phyloP scores from a whole-genome alignment of 2,797 vertebrate genomes.

The Paguma larvata region DNA sequence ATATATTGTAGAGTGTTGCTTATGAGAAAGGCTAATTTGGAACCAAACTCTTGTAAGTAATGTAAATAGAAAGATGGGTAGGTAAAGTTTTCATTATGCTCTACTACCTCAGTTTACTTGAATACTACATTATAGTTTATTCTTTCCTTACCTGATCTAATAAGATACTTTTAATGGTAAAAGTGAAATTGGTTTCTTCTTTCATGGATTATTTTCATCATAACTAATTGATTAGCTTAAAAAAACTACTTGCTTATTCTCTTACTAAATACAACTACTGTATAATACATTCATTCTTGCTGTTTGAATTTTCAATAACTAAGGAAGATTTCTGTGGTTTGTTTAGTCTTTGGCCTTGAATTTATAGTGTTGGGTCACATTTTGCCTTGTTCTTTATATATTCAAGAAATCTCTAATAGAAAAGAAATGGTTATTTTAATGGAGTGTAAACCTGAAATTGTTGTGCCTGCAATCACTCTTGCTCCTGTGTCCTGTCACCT shows the following conservation, averaged over 20 bases:
- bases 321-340: conserved; percentile 61
- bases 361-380: conserved; percentile 70
- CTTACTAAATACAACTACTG: conserved; percentile 70
- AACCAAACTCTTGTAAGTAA: conserved; percentile 85
- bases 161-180: conserved; percentile 65
- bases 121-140: conserved; percentile 83
- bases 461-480: conserved; percentile 44
- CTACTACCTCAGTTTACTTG: conserved; percentile 91
- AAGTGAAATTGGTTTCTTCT: conserved; percentile 67
- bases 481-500: background rate
- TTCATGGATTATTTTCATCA: conserved; percentile 73
- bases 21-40: conserved; percentile 80
- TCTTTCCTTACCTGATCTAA: conserved; percentile 72
- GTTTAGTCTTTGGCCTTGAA: conserved; percentile 65
- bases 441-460: conserved; percentile 60
- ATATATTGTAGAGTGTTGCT: conserved; percentile 77
- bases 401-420: conserved; percentile 69
- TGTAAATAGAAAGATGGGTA: conserved; percentile 86
- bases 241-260: conserved; percentile 39
- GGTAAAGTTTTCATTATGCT: conserved; percentile 85
- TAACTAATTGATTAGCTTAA: conserved; percentile 62
- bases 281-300: conserved; percentile 60
- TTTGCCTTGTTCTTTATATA: conserved; percentile 67
- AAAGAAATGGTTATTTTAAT: conserved; percentile 64
- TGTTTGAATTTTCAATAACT: conserved; percentile 75